phyloP scores from a whole-genome alignment of 2,797 vertebrate species.

The Geotrypetes seraphini region DNA sequence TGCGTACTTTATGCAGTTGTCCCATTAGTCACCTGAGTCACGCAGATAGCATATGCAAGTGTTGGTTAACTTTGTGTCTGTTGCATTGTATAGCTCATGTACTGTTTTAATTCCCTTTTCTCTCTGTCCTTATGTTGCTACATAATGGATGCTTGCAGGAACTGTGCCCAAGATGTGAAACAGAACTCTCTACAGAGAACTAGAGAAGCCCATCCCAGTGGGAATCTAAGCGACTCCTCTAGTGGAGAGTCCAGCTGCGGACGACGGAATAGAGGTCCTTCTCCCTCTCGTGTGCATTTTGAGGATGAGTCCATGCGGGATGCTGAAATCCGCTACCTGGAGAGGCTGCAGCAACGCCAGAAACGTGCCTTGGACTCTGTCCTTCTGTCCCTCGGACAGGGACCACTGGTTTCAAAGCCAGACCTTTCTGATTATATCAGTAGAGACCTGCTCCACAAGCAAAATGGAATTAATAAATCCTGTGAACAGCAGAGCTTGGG shows the following conservation, averaged over 20 bases:
- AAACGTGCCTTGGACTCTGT: constrained; percentile 10
- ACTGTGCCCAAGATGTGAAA: constrained; percentile 24
- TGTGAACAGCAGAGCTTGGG: constrained; percentile 35
- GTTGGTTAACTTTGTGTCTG: too few relatives aligned
- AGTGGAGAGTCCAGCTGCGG: constrained; percentile 45
- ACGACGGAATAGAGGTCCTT: constrained; percentile 32
- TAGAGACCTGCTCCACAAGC: not conserved
- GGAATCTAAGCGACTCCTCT: constrained; percentile 56
- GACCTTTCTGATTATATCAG: constrained; percentile 33
- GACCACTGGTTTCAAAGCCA: constrained; percentile 43
- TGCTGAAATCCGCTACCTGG: constrained; percentile 73
- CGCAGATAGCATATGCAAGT: too few relatives aligned
- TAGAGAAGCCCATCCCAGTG: constrained; percentile 17
- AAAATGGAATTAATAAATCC: constrained; percentile 3
- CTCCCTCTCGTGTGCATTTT: constrained; percentile 70
- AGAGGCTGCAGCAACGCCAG: constrained; percentile 63
- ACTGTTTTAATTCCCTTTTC: too few relatives aligned
- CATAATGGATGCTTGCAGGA: constrained; percentile 34
- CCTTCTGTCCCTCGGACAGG: constrained; percentile 15
- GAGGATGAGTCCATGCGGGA: constrained; percentile 78
- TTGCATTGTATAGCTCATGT: too few relatives aligned
- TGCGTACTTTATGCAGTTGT: too few relatives aligned
- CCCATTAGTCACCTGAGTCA: too few relatives aligned
- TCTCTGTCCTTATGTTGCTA: not conserved
- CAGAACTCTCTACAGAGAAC: constrained; percentile 29